Base-by-base conservation (phyloP, 1,140 invertebrate species). In the Drosophila hydei region DNA sequence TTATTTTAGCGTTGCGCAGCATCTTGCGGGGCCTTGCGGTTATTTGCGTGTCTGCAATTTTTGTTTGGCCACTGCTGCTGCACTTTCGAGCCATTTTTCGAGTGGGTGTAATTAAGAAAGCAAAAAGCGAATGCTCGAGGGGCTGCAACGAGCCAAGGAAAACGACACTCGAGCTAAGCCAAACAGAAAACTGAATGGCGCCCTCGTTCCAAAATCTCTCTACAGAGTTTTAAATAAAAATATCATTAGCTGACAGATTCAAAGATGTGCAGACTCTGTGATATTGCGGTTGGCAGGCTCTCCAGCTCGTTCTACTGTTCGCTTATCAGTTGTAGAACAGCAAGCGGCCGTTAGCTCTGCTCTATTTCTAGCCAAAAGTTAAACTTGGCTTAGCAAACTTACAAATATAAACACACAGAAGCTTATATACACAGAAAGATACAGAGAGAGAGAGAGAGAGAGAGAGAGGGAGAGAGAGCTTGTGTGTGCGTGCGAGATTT, bases 81-180 rank as follows among this genome's bases (percentile, higher is more conserved):
- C 77, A 79, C 72, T 69, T 72, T 59, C 77, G 59, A 73, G 75
- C 63, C 70, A 78, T 78, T 78, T 60, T 51, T 75, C 54, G 65
- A 74, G 72, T 74, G 63, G 63, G 36, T 58, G 75, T 80, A 80
- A 80, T 80, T 80, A 80, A 75, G 77, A 80, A 80, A 80, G 77
- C 77, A 79, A 51, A 80, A 76, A 72, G 77, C 77, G 67, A 80
- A 80, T 79, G 77, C 77, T 55, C 36, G 18, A 67, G 69, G 52
- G 65, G 27, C 43, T 42, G 36, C 38, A 75, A 40, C 55, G 40
- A 30, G 63, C 72, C 45, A 75, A 68, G 77, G 48, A 67, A 70
- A 75, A 54, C 52, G 72, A 48, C 67, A 75, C 71, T 79, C 45
- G 61, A 72, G 75, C 62, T 38, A 61, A 61, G 55, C 48, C 71